phyloP scores from a whole-genome alignment of 2,888 invertebrate genomes.

The Dioctria rufipes region DNA sequence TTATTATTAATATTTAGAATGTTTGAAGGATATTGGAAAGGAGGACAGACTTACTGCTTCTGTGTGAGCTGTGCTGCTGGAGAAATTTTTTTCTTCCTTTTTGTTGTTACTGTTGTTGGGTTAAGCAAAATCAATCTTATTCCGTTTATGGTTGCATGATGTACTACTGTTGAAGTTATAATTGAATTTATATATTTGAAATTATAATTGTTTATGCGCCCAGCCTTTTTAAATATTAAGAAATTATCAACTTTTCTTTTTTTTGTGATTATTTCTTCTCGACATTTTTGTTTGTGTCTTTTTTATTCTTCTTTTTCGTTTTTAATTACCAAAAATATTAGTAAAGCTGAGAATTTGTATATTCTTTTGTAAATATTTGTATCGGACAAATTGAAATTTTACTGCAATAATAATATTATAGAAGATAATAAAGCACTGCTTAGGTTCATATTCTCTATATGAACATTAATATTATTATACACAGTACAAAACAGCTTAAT shows the following conservation, averaged over 20 bases:
- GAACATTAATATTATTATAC: too few relatives aligned
- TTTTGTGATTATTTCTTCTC: too few relatives aligned
- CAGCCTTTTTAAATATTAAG: too few relatives aligned
- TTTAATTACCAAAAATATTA: too few relatives aligned
- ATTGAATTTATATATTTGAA: neutral
- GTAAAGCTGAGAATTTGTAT: neutral
- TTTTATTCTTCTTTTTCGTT: too few relatives aligned
- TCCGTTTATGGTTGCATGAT: constrained; percentile 7
- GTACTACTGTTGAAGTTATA: neutral
- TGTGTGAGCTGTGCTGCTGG: neutral
- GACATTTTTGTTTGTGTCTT: too few relatives aligned
- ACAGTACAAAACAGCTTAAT: too few relatives aligned
- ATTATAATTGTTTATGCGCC: neutral
- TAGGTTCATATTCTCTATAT: too few relatives aligned
- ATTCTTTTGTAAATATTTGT: neutral
- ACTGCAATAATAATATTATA: neutral
- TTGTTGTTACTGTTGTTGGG: neutral
- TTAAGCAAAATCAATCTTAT: neutral
- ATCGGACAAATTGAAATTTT: neutral
- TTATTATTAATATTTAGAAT: constrained; percentile 34
- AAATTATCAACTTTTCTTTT: too few relatives aligned
- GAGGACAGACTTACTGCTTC: too few relatives aligned
- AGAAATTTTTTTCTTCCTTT: neutral
- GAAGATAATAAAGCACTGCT: too few relatives aligned
- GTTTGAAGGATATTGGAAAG: neutral